Evolutionary conservation across 1,140 invertebrate genomes (phyloP).

Genomic region (Drosophila nasuta): DNA sequence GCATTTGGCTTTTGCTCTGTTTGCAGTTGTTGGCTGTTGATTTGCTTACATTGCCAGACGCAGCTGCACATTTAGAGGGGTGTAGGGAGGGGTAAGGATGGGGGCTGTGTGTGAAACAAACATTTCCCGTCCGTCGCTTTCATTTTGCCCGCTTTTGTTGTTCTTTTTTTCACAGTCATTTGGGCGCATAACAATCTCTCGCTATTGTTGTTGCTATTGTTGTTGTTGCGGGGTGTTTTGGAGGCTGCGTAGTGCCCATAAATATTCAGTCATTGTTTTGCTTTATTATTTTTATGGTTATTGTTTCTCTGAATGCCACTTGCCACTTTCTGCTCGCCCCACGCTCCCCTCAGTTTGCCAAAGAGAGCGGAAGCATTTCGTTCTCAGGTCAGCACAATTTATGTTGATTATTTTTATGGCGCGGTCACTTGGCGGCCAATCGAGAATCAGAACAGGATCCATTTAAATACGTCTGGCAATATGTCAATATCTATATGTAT

Average conservation of each 20-base stretch:
- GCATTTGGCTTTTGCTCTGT: constrained; percentile 68
- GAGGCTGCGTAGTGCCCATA: constrained; percentile 58
- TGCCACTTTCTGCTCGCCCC: not conserved
- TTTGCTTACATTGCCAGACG: constrained; percentile 73
- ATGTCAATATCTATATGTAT: constrained; percentile 59
- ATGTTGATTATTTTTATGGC: constrained; percentile 83
- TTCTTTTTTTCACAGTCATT: constrained; percentile 71
- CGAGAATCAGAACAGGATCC: constrained; percentile 60
- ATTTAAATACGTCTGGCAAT: constrained; percentile 65
- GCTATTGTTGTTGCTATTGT: constrained; percentile 24
- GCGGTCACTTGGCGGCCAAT: constrained; percentile 76
- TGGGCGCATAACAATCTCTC: constrained; percentile 65
- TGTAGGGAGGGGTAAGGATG: not conserved
- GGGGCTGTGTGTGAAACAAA: constrained; percentile 26
- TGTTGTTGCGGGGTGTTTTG: not conserved
- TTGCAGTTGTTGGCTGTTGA: constrained; percentile 66
- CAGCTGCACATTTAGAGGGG: constrained; percentile 66
- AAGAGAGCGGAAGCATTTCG: not conserved
- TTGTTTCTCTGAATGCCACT: constrained; percentile 57
- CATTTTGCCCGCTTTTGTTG: constrained; percentile 15
- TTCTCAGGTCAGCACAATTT: constrained; percentile 65
- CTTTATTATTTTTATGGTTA: constrained; percentile 84
- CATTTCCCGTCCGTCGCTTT: constrained; percentile 29
- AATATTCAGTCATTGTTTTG: constrained; percentile 81
- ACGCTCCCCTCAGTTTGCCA: not conserved